These are phyloP conservation scores for Dasypus novemcinctus DNA, from an alignment of 2,113 vertebrate species.

Conservation along the genomic window DNA sequence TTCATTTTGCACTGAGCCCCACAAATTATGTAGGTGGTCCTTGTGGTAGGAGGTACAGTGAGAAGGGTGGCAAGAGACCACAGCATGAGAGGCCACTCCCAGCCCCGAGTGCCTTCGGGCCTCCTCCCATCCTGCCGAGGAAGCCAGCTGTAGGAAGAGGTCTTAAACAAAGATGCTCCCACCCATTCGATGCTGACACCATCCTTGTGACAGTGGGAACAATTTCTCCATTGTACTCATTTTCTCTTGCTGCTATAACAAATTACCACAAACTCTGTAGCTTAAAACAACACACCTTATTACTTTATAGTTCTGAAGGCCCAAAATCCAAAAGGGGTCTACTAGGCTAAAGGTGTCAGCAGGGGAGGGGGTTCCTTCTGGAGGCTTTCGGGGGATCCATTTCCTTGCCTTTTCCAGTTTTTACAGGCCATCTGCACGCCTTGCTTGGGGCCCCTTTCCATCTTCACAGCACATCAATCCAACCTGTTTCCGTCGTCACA, in stretches of 20 bases:
- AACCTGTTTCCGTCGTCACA: background rate
- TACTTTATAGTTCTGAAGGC: background rate
- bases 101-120: background rate
- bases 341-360: background rate
- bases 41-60: background rate
- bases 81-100: background rate
- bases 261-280: background rate
- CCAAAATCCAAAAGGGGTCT: background rate
- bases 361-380: background rate
- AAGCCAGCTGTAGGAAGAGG: background rate
- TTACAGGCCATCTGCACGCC: background rate
- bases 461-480: background rate
- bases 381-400: background rate
- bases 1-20: background rate
- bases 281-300: background rate
- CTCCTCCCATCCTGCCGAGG: background rate
- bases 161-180: background rate
- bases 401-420: background rate
- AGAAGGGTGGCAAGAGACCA: background rate
- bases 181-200: background rate
- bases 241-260: background rate
- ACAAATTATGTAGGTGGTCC: background rate
- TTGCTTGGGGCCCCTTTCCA: background rate
- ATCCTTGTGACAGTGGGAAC: background rate
- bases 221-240: background rate